These are phyloP conservation scores for Arctocebus calabarensis DNA, from an alignment of 2,797 vertebrate genomes.

Conservation along the genomic window DNA sequence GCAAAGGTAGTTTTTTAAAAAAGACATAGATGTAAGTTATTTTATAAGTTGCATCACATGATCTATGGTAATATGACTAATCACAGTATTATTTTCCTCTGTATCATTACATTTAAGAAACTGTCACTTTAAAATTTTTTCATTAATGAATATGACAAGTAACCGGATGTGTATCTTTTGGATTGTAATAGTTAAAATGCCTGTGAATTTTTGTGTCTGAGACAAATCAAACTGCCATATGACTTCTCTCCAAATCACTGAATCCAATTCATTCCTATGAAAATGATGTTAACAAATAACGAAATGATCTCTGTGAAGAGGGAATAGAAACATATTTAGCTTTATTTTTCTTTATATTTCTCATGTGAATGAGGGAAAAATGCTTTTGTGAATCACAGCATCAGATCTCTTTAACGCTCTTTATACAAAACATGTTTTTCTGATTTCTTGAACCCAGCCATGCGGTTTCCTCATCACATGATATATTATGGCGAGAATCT, in stretches of 20 bases:
- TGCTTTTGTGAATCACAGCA: slow-evolving; percentile 22
- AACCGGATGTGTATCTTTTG: not conserved
- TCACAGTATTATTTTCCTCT: slow-evolving; percentile 36
- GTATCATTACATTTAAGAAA: not conserved
- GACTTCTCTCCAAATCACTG: slow-evolving; percentile 30
- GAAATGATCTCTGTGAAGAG: slow-evolving; percentile 43
- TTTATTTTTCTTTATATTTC: slow-evolving; percentile 60
- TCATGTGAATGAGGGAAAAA: slow-evolving; percentile 3
- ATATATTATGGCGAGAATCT: not conserved
- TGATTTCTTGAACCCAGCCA: slow-evolving; percentile 16
- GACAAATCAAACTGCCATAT: slow-evolving; percentile 41
- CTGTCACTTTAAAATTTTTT: slow-evolving; percentile 10
- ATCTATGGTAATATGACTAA: not conserved
- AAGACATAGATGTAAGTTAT: not conserved
- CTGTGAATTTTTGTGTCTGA: slow-evolving; percentile 44
- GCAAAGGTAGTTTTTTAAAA: not conserved
- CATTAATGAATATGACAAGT: slow-evolving; percentile 12
- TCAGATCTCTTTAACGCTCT: not conserved
- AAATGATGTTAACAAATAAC: slow-evolving; percentile 62
- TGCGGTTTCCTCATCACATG: slow-evolving; percentile 11
- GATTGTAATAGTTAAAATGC: slow-evolving; percentile 46
- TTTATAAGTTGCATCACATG: slow-evolving; percentile 15
- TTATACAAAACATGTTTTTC: slow-evolving; percentile 50
- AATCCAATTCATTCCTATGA: slow-evolving; percentile 11
- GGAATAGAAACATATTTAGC: slow-evolving; percentile 50